phyloP scores from a whole-genome alignment of 1,140 invertebrate species.

The Pemphigus obesinymphae region DNA sequence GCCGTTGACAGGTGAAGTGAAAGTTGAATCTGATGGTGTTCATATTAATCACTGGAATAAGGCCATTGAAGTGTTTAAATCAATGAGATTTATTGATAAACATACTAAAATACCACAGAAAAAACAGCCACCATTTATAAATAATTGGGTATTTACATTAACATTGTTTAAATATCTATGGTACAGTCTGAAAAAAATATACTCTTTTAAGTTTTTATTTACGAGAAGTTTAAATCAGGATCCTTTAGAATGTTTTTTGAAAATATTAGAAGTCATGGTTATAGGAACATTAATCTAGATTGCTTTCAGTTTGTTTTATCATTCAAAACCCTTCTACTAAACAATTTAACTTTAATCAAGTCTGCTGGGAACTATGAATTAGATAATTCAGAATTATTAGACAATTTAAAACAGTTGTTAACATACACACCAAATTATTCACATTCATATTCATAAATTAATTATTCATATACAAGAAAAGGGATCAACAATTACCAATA shows the following conservation, averaged over 20 bases:
- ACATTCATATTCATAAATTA: neutral
- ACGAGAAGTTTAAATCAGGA: neutral
- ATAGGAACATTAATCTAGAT: conserved; percentile 16
- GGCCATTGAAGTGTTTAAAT: neutral
- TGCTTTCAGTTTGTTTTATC: neutral
- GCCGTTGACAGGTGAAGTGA: neutral
- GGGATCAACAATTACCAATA: neutral
- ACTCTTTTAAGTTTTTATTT: neutral
- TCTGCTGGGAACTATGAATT: neutral
- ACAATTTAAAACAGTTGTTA: neutral
- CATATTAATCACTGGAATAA: neutral
- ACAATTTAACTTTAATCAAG: neutral
- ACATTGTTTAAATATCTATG: neutral
- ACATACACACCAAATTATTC: neutral
- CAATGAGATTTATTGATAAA: neutral
- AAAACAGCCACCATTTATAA: neutral
- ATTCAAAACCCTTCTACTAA: neutral
- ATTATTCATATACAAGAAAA: too few relatives aligned
- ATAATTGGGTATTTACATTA: neutral
- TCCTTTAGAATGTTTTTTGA: neutral
- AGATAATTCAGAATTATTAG: neutral
- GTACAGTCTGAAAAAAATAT: neutral
- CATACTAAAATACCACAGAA: neutral
- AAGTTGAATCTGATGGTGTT: neutral
- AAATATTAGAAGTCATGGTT: neutral